phyloP scores from a whole-genome alignment of 2,797 vertebrate species.

The Sebastes minor region DNA sequence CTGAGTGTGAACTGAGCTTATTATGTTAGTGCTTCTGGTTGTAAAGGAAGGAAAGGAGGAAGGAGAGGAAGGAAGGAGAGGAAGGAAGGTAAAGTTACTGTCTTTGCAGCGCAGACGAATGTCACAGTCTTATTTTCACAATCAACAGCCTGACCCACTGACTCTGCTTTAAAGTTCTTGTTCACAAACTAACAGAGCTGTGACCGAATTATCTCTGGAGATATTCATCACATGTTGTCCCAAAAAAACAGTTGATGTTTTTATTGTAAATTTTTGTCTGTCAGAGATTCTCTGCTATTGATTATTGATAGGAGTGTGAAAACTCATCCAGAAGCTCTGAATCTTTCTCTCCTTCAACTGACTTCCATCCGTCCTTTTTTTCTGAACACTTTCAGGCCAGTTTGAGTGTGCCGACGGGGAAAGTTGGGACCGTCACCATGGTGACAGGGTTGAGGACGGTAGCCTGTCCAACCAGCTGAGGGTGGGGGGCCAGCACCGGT shows the following conservation, averaged over 20 bases:
- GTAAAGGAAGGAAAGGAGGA: conserved; percentile 31
- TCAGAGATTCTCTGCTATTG: conserved; percentile 30
- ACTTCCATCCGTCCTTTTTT: background rate
- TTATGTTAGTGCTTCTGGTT: conserved; percentile 75
- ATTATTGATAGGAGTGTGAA: conserved; percentile 37
- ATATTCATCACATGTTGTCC: conserved; percentile 30
- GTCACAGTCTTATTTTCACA: conserved; percentile 62
- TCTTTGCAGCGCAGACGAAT: conserved; percentile 48
- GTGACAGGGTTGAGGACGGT: conserved; percentile 96
- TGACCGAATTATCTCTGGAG: conserved; percentile 29
- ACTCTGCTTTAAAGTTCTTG: conserved; percentile 35
- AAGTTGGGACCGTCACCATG: conserved; percentile 97
- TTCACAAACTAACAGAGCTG: conserved; percentile 45
- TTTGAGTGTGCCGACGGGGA: conserved; percentile 96
- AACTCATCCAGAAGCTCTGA: conserved; percentile 9
- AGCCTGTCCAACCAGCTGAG: conserved; percentile 91
- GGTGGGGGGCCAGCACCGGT: conserved; percentile 85
- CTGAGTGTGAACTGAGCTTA: conserved; percentile 76
- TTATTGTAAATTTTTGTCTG: conserved; percentile 11
- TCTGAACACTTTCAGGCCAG: conserved; percentile 81
- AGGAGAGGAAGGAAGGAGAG: conserved; percentile 5
- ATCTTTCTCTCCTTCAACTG: background rate
- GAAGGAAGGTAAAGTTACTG: conserved; percentile 38
- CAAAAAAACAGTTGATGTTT: conserved; percentile 11
- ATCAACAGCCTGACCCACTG: conserved; percentile 48